These are phyloP conservation scores for Platanista minor DNA, from an alignment of 2,113 vertebrate species.

Conservation along the genomic window DNA sequence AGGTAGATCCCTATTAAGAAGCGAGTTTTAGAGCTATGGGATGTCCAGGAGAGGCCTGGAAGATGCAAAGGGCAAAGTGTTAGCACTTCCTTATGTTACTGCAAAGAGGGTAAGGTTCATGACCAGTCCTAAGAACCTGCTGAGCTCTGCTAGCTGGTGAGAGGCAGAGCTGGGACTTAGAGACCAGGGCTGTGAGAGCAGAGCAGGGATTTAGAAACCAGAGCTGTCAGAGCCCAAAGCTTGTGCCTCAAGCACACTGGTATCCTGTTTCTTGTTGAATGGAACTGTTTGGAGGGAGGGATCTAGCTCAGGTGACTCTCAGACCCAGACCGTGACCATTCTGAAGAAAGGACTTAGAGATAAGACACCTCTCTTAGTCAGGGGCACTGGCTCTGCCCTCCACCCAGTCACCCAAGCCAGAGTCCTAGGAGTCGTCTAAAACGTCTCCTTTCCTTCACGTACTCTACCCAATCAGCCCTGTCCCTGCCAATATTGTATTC, in stretches of 20 bases:
- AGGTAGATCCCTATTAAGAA: neutral
- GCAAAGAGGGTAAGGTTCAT: neutral
- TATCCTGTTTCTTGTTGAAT: neutral
- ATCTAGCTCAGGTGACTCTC: neutral
- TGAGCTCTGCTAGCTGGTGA: neutral
- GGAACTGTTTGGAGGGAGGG: neutral
- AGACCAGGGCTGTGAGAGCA: neutral
- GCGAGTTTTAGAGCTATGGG: neutral
- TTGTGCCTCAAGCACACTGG: neutral
- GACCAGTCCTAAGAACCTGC: neutral
- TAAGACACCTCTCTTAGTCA: neutral
- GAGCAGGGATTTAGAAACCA: neutral
- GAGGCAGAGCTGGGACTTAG: neutral
- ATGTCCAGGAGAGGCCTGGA: neutral
- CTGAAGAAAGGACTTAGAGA: slow-evolving; percentile 3
- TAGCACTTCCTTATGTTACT: neutral
- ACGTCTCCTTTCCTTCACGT: neutral
- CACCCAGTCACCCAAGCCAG: neutral
- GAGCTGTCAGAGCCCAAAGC: neutral
- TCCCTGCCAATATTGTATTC: neutral
- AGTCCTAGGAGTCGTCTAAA: neutral
- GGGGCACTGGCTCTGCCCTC: neutral
- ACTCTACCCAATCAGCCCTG: neutral
- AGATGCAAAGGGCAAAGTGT: neutral
- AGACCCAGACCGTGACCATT: neutral